Base-by-base conservation (phyloP, 1,140 invertebrate genomes). In the Drosophila saltans region DNA sequence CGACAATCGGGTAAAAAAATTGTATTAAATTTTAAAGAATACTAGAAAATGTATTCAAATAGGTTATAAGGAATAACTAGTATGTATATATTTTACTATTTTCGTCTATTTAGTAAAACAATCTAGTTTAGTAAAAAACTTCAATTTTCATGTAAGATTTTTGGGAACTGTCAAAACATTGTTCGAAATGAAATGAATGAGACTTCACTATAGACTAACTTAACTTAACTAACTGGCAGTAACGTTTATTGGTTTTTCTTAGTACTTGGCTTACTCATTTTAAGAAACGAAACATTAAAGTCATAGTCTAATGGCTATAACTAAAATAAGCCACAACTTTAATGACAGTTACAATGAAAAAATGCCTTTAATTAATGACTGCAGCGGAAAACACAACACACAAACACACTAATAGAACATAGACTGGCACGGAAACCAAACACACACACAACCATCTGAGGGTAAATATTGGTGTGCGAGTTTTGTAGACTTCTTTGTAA, bases 341-440 rank as follows among this genome's bases (percentile, higher is more conserved):
- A 62, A 59, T 59, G 57, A 59, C 57, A 59, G 57, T 24, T 40
- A 59, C 57, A 59, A 40, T 36, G n/a, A 30, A 62, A 30, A 62
- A 62, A 41, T 62, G 60, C 41, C 60, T 62, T 62, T 62, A 62
- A 62, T 62, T 62, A 62, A 62, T 43, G 60, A 24, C 56, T 58
- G 56, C 33, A 58, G 30, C 21, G 33, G 11, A 26, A 61, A 61
- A 16, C 8, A 62, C 5, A 62, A 62, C 60, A 43, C 30, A 24
- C 43, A 21, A 2, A 52, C 21, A 59, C 4, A 21, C 45, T 21
- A 16, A 16, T 16, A 30, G 28, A 30, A 30, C 45, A 24, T 24
- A 4, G 24, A 26, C 33, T 3, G 33, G 3, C 33, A 36, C 33
- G 6, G 6, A 36, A 36, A 58, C 56, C 28, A 36, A n/a, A 62